A percentile compares a stretch with the other conserved stretches of the same genome.
Conservation (phyloP, 1,140 invertebrate genomes). For the Drosophila santomea region DNA sequence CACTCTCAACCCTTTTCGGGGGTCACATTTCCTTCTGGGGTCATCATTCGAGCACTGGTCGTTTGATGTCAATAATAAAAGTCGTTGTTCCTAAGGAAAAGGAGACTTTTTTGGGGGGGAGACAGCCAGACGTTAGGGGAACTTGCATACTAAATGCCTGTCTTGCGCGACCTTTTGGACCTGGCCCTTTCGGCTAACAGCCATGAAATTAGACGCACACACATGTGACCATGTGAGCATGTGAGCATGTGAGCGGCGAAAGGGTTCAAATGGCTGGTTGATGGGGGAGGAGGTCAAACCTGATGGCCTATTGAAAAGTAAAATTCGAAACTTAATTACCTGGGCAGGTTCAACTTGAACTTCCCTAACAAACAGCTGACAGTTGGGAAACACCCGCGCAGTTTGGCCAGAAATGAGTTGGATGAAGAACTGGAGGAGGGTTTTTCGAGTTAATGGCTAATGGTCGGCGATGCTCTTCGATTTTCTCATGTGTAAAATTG, state of each 20-base stretch:
- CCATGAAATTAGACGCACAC: constrained; percentile 77
- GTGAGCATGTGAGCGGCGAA: constrained; percentile 52
- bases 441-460: constrained; percentile 60
- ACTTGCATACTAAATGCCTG: constrained; percentile 70
- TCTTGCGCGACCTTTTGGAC: constrained; percentile 75
- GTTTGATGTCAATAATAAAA: constrained; percentile 74
- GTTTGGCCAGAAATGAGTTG: constrained; percentile 42
- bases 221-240: constrained; percentile 45
- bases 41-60: constrained; percentile 55
- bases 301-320: constrained; percentile 73
- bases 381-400: constrained; percentile 78
- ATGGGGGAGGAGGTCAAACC: constrained; percentile 46
- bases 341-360: constrained; percentile 62
- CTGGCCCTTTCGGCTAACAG: constrained; percentile 74
- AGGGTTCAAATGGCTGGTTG: constrained; percentile 52
- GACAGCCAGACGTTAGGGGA: constrained; percentile 19
- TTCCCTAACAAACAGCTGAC: constrained; percentile 74
- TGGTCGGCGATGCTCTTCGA: constrained; percentile 74
- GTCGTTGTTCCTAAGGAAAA: constrained; percentile 28
- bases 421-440: constrained; percentile 14
- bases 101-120: background rate
- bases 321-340: constrained; percentile 79
- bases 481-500: constrained; percentile 82
- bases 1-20: background rate
- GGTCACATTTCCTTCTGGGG: constrained; percentile 39